Evolutionary conservation across 2,797 vertebrate species (phyloP).

Genomic region (Iguana delicatissima): DNA sequence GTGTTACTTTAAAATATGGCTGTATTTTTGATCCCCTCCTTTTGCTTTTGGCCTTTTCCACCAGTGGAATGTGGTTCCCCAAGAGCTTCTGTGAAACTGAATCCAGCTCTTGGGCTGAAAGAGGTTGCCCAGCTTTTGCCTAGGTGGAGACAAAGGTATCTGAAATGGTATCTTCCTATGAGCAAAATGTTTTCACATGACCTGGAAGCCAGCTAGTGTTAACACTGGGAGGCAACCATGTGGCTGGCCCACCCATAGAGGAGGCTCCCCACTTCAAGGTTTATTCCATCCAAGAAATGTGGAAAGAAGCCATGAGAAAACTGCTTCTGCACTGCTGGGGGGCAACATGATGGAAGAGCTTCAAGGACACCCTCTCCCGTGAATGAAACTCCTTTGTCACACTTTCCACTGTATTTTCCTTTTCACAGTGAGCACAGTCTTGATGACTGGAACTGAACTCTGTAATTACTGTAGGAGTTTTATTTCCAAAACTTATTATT

Average conservation of each 20-base stretch:
- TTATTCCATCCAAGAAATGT: background rate
- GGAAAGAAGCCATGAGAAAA: constrained; percentile 1
- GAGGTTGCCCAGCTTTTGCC: too few species aligned
- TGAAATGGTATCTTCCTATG: background rate
- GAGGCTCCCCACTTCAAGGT: background rate
- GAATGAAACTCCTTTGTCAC: constrained; percentile 25
- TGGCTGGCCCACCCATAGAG: too few species aligned
- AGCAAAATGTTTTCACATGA: background rate
- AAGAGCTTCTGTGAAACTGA: too few species aligned
- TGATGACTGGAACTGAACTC: background rate
- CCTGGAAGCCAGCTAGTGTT: background rate
- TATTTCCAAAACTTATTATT: constrained; percentile 43
- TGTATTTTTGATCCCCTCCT: too few species aligned
- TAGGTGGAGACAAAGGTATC: background rate
- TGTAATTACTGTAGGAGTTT: constrained; percentile 36
- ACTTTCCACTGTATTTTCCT: constrained; percentile 23
- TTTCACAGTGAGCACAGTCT: constrained; percentile 23
- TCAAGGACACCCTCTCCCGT: constrained; percentile 3
- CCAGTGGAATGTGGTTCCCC: too few species aligned
- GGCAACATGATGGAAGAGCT: background rate
- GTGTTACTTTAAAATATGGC: too few species aligned
- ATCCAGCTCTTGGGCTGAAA: too few species aligned
- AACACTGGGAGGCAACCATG: background rate
- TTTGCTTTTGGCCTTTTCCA: too few species aligned
- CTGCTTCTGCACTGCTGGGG: background rate